Evolutionary conservation across 1,140 invertebrate genomes (phyloP), one percentile per base, ranked within the genome.

Genomic region (Drosophila truncata): DNA sequence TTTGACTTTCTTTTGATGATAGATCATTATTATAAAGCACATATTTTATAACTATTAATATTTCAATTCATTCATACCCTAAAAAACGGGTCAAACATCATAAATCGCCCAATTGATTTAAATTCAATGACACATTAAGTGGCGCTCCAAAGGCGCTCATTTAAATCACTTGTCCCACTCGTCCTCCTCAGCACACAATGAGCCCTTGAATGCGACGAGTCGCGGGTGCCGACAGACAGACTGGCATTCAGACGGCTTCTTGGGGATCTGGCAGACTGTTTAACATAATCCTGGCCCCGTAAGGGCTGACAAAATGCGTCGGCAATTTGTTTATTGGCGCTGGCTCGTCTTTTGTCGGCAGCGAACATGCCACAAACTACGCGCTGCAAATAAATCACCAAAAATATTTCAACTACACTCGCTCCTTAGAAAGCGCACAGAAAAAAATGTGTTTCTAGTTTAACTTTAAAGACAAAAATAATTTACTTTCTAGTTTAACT

Each of bases 271-370:
- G 60, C 57, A 13, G 55, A 57, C 69, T 90, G 85, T 85, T 90
- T 90, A 90, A 90, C 85, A 90, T 90, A 90, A 90, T 90, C 85
- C 85, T 90, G 78, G 65, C 70, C 63, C 62, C 79, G 78, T 62
- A 82, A 79, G 73, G 69, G 49, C 85, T 71, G 81, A 84, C 81
- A 88, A 90, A 90, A 90, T 90, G 85, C 85, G 85, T 90, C 81
- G 85, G 85, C 85, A 90, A 90, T 90, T 90, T 90, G 85, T 90
- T 90, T 90, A 88, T 88, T 81, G 84, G 85, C 81, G 85, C 78
- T 84, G 82, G 57, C 52, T 60, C 64, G 57, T 76, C 80, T 70
- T 82, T 72, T 63, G 64, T 88, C 87, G 84, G 87, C 85, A 82
- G 81, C 85, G 62, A 87, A 90, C 85, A 90, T 90, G 85, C 85